These are phyloP conservation scores for Poecile montanus DNA, from an alignment of 2,797 vertebrate species.

Conservation along the genomic window DNA sequence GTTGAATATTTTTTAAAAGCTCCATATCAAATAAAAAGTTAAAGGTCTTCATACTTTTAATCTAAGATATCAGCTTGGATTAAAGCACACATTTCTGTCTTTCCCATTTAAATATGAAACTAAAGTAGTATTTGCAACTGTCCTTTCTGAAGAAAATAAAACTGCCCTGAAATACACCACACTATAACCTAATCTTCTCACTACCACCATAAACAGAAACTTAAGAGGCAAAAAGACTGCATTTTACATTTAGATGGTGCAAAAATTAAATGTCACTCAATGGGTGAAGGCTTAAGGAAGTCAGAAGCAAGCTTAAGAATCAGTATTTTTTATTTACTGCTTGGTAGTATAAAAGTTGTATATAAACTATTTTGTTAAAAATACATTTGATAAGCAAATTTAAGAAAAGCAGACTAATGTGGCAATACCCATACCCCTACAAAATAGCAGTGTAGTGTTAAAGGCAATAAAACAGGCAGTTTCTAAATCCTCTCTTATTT, in stretches of 20 bases:
- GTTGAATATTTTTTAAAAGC: background rate
- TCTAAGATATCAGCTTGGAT: background rate
- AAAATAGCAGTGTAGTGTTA: constrained; percentile 47
- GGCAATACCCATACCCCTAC: background rate
- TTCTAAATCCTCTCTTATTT: background rate
- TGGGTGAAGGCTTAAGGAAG: background rate
- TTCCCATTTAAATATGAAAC: background rate
- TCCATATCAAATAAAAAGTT: background rate
- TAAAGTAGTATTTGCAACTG: background rate
- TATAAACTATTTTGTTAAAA: constrained; percentile 79
- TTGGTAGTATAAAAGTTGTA: constrained; percentile 78
- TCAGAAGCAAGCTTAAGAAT: constrained; percentile 2
- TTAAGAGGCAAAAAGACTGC: background rate
- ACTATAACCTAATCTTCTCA: background rate
- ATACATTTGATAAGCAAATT: constrained; percentile 66
- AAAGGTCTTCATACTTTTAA: background rate
- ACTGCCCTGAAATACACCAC: background rate
- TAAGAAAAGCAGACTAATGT: constrained; percentile 47
- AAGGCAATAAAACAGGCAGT: background rate
- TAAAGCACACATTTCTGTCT: background rate
- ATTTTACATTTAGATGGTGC: background rate
- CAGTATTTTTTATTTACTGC: constrained; percentile 47
- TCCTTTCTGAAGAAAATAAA: background rate
- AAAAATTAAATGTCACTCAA: background rate
- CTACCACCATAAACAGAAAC: background rate